Evolutionary conservation across 2,113 vertebrate species (phyloP).

Genomic region (Macroglossus sobrinus): DNA sequence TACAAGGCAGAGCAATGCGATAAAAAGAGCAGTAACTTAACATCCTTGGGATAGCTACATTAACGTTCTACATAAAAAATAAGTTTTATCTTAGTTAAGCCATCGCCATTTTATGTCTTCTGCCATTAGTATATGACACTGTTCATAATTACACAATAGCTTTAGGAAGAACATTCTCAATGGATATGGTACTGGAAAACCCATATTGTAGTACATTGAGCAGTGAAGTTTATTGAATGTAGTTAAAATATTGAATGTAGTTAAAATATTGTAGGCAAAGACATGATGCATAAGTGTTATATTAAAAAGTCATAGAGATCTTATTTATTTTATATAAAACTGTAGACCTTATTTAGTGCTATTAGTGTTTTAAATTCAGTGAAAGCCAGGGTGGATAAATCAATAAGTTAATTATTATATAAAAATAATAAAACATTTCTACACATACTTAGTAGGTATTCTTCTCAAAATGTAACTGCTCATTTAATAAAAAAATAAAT

Average conservation of each 20-base stretch:
- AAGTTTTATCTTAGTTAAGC: not conserved
- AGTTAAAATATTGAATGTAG: not conserved
- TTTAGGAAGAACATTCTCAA: not conserved
- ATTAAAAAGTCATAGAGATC: not conserved
- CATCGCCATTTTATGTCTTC: not conserved
- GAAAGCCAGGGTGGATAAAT: not conserved
- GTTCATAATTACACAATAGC: not conserved
- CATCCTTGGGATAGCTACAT: not conserved
- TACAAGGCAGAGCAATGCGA: not conserved
- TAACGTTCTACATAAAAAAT: not conserved
- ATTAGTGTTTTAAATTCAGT: not conserved
- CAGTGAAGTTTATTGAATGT: not conserved
- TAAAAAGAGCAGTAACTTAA: not conserved
- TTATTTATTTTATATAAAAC: not conserved
- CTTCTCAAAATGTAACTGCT: not conserved
- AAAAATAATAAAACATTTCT: not conserved
- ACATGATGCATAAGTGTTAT: not conserved
- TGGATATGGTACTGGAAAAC: not conserved
- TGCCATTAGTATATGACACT: not conserved
- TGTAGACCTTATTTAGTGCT: not conserved
- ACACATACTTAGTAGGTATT: not conserved
- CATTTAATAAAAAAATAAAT: not conserved
- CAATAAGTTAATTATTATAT: not conserved
- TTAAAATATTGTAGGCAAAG: not conserved
- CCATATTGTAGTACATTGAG: accelerated